phyloP scores from a whole-genome alignment of 2,888 invertebrate species.

The Cacoxenus indagator region DNA sequence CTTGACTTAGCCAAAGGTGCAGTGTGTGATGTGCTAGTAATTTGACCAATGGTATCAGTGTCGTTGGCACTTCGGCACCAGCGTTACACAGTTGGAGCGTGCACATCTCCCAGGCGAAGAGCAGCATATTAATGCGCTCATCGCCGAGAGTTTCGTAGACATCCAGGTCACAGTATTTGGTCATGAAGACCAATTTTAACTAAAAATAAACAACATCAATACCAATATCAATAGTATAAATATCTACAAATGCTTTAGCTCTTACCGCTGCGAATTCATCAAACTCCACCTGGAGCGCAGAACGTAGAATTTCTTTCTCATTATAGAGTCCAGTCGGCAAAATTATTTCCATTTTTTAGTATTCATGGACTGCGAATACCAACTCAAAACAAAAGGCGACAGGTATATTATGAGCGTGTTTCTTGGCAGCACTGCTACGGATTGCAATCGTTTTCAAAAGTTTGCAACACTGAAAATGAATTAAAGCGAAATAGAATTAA shows the following conservation, averaged over 20 bases:
- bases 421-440: too few species aligned
- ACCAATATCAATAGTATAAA: background rate
- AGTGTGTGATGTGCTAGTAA: conserved; percentile 55
- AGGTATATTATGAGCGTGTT: too few species aligned
- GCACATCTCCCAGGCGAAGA: conserved; percentile 62
- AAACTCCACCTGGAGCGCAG: conserved; percentile 56
- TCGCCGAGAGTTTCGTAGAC: conserved; percentile 54
- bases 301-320: conserved; percentile 45
- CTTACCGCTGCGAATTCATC: conserved; percentile 61
- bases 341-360: conserved; percentile 54
- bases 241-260: background rate
- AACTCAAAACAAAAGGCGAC: too few species aligned
- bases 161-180: conserved; percentile 54
- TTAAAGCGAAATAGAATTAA: too few species aligned
- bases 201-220: conserved; percentile 15
- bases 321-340: conserved; percentile 50
- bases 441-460: too few species aligned
- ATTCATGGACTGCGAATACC: too few species aligned
- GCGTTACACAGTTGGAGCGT: conserved; percentile 38
- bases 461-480: too few species aligned
- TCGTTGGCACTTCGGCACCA: conserved; percentile 31
- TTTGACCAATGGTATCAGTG: conserved; percentile 44
- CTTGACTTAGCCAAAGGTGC: conserved; percentile 61
- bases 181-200: conserved; percentile 53
- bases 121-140: conserved; percentile 53